A percentile compares a stretch with the other conserved stretches of the same genome.
Conservation (phyloP, 2,113 vertebrate species). For the Eulacestoma nigropectus region DNA sequence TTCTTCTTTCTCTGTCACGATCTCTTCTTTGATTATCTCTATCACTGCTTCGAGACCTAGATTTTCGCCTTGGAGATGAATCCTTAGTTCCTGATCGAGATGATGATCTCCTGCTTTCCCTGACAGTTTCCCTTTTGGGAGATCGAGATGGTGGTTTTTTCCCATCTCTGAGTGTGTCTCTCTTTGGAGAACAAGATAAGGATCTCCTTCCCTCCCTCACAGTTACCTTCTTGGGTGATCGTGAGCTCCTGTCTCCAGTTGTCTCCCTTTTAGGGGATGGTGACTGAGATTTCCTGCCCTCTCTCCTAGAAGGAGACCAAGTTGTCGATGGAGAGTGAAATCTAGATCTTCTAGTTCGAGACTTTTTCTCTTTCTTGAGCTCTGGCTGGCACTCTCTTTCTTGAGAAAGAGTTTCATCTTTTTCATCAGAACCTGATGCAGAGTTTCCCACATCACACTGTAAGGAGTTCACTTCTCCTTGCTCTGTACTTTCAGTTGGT, state of each 20-base stretch:
- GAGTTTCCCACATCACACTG: not conserved
- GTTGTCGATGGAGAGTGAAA: slow-evolving; percentile 93
- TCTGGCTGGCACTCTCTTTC: slow-evolving; percentile 52
- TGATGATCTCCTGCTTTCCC: slow-evolving; percentile 70
- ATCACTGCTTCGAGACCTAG: slow-evolving; percentile 79
- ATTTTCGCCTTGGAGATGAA: slow-evolving; percentile 72
- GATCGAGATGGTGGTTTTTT: slow-evolving; percentile 77
- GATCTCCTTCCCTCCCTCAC: slow-evolving; percentile 53
- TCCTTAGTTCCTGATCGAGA: slow-evolving; percentile 64
- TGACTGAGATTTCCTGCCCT: slow-evolving; percentile 71
- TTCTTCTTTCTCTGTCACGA: slow-evolving; percentile 77
- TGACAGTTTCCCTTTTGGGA: slow-evolving; percentile 77
- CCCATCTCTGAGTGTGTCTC: slow-evolving; percentile 45
- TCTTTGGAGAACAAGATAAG: slow-evolving; percentile 69
- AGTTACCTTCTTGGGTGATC: slow-evolving; percentile 68
- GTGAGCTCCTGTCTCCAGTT: slow-evolving; percentile 66
- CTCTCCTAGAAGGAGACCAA: slow-evolving; percentile 85
- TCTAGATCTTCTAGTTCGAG: slow-evolving; percentile 80
- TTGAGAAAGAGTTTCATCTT: slow-evolving; percentile 36
- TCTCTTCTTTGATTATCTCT: slow-evolving; percentile 80
- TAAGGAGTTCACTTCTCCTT: not conserved
- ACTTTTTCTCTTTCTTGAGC: slow-evolving; percentile 67
- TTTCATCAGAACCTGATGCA: slow-evolving; percentile 19
- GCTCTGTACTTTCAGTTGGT: slow-evolving; percentile 17
- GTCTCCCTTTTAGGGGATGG: slow-evolving; percentile 76